Evolutionary conservation across 2,113 vertebrate genomes (phyloP), one percentile per base, ranked within the genome.

Genomic region (Boulengeromyrus knoepffleri): DNA sequence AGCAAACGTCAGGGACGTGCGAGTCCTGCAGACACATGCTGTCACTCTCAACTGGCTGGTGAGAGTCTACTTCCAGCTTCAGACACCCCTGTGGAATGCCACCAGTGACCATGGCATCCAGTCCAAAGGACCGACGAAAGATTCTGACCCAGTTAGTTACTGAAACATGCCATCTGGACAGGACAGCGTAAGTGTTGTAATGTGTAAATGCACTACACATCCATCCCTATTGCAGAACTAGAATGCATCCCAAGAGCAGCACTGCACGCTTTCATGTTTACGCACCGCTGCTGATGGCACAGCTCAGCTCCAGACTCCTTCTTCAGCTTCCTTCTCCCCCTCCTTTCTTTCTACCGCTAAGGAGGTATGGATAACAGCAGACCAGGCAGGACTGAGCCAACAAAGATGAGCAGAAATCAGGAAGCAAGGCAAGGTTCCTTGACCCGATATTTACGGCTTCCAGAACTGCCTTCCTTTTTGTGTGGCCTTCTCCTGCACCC

Each of bases 161-260:
- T 45, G 77, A 91, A 90, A 91, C 21, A 31, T 58, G 17, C 74
- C 74, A 90, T 77, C 87, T 85, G 77, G 49, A 89, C 52, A 62
- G 52, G 88, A 88, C 47, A 88, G 90, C 89, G 88, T 90, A 90
- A 39, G 49, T 84, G 24, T 7, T 27, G 49, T 52, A 88, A 80
- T 90, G 89, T 91, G 89, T 89, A 50, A 92, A 89, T 90, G 86
- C 88, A 91, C 85, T 85, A 91, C 85, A 90, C 86, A 49, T 90
- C 92, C 77, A 86, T 77, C 91, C 87, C 53, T 90, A 88, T 89
- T 53, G 89, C 90, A 77, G 62, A 88, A 84, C 86, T 90, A 89
- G 90, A 92, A 85, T 88, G 87, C 66, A 66, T 24, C 49, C 74
- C 87, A 39, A 7, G 62, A 88, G 89, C 58, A 89, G 36, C 27